Conservation (phyloP, 2,797 vertebrate genomes). For the Podarcis lilfordi region DNA sequence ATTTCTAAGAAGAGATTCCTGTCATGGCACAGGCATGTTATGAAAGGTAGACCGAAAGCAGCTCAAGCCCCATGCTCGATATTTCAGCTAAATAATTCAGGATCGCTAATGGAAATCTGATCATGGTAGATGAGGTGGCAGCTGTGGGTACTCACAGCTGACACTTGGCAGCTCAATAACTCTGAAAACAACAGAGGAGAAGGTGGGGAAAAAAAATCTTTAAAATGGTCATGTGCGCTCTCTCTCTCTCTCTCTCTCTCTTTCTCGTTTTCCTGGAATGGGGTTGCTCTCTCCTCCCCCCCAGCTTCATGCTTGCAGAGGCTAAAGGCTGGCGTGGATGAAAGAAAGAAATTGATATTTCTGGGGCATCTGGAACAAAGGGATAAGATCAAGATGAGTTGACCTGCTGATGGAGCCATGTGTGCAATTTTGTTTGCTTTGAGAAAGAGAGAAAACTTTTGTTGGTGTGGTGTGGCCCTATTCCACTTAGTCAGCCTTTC, state of each 20-base stretch:
- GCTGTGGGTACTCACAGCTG: constrained; percentile 51
- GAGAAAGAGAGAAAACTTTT: constrained; percentile 21
- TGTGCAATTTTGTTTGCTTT: constrained; percentile 8
- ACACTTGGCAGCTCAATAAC: constrained; percentile 62
- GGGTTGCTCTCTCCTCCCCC: constrained; percentile 44
- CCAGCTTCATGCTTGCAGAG: constrained; percentile 44
- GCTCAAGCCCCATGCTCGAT: constrained; percentile 56
- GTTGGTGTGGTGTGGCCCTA: background rate
- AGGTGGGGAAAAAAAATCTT: constrained; percentile 69
- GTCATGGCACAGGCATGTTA: background rate
- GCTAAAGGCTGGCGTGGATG: constrained; percentile 19
- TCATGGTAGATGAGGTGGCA: constrained; percentile 18
- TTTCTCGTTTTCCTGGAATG: constrained; percentile 56
- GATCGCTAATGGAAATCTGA: constrained; percentile 78
- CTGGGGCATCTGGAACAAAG: constrained; percentile 50
- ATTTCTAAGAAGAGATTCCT: constrained; percentile 11
- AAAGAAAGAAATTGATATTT: constrained; percentile 69
- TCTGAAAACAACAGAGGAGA: constrained; percentile 58
- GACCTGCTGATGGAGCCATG: constrained; percentile 37
- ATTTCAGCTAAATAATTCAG: constrained; percentile 81
- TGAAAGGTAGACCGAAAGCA: constrained; percentile 51
- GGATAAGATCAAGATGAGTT: constrained; percentile 53
- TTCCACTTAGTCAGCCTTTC: background rate
- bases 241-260: background rate
- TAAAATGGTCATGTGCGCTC: constrained; percentile 54